Percentiles rank a stretch among this genome's conserved stretches.
Conservation (phyloP, 2,888 invertebrate genomes). For the Linyphia triangularis region DNA sequence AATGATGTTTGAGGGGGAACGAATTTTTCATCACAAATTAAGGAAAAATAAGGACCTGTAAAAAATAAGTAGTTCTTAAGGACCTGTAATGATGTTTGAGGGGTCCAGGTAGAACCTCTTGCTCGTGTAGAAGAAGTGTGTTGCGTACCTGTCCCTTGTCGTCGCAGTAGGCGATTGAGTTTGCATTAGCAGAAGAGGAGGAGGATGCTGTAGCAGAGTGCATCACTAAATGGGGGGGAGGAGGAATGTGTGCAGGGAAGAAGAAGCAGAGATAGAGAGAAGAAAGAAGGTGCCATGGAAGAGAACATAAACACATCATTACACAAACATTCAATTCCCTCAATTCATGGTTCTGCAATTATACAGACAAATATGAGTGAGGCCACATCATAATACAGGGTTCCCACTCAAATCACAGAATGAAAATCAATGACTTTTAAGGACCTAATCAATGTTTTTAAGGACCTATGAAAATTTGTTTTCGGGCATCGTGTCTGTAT, state of each 20-base stretch:
- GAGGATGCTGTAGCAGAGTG: conserved; percentile 75
- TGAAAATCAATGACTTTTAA: too few species aligned
- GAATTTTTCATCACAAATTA: neutral
- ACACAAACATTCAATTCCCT: too few species aligned
- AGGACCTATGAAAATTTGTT: too few species aligned
- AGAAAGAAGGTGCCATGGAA: conserved; percentile 54
- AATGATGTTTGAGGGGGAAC: neutral
- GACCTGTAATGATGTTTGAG: neutral
- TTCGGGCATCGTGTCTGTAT: too few species aligned
- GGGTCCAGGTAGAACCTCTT: conserved; percentile 64
- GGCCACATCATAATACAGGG: too few species aligned
- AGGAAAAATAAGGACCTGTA: too few species aligned
- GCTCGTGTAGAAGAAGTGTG: neutral
- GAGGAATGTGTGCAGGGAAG: conserved; percentile 39
- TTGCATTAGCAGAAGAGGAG: conserved; percentile 79
- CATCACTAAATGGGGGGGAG: conserved; percentile 76
- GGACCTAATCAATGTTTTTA: too few species aligned
- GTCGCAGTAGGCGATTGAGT: conserved; percentile 81
- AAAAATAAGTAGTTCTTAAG: neutral
- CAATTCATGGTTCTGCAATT: neutral
- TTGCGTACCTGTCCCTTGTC: conserved; percentile 80
- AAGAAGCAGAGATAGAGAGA: conserved; percentile 60
- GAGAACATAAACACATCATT: conserved; percentile 37
- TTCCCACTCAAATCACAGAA: too few species aligned
- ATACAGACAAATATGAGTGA: too few species aligned